Percentiles rank a stretch among this genome's conserved stretches.
Conservation (phyloP, 2,113 vertebrate genomes). For the Phodopus roborovskii region DNA sequence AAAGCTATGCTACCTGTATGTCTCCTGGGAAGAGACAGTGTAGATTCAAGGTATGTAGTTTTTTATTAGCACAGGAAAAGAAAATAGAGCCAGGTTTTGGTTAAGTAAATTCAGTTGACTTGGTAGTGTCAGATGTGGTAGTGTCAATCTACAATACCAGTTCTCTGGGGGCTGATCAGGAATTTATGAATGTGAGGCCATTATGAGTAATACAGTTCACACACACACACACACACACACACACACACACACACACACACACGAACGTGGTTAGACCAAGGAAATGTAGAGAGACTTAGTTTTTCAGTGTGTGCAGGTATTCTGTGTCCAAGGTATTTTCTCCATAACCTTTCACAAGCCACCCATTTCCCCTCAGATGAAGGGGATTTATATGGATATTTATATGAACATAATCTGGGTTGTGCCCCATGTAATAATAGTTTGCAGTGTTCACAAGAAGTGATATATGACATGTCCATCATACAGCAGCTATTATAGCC, state of each 20-base stretch:
- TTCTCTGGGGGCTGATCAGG: not conserved
- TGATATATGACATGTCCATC: not conserved
- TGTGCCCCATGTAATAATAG: not conserved
- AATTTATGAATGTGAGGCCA: not conserved
- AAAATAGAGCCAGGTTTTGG: not conserved
- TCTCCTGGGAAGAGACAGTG: not conserved
- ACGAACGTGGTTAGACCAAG: not conserved
- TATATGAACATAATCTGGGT: not conserved
- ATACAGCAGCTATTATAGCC: not conserved
- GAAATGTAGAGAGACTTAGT: not conserved
- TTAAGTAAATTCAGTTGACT: not conserved
- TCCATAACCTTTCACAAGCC: not conserved
- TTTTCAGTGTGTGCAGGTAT: not conserved
- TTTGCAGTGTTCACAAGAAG: not conserved
- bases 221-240: not conserved
- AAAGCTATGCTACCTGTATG: not conserved
- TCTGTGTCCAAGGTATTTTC: not conserved
- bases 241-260: not conserved
- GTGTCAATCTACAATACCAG: not conserved
- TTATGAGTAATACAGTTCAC: not conserved
- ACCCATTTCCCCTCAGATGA: not conserved
- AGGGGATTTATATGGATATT: too few species aligned
- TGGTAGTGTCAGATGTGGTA: not conserved
- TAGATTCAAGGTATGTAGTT: not conserved
- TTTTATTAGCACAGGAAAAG: constrained; percentile 29